Base-by-base conservation (phyloP, 2,113 vertebrate genomes). In the Pluvialis apricaria region DNA sequence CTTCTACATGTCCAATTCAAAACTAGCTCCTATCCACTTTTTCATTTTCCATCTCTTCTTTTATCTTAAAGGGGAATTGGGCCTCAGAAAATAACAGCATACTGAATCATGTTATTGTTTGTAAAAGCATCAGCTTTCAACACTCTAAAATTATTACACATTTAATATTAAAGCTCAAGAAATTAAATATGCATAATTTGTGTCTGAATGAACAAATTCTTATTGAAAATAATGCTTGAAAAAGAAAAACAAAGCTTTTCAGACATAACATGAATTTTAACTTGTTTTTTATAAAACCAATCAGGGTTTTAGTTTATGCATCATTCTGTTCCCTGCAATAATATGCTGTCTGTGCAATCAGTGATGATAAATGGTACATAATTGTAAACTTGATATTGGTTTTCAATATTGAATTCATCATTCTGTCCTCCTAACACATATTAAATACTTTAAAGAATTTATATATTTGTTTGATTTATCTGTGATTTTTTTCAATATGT, bases 351-450 rank as follows among this genome's bases (percentile, higher is more conserved):
- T 97, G 20, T 88, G 96, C 96, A 94, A 96, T 95, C 97, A 97
- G 97, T 95, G 96, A 98, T 98, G 98, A 98, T 97, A 97, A 98
- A 98, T 98, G 97, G 95, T 96, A 97, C 96, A 96, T 98, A 97
- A 98, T 98, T 98, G 98, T 97, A 97, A 98, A 98, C 97, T 95
- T 98, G 98, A 98, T 98, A 98, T 98, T 98, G 98, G 97, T 98
- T 98, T 98, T 98, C 98, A 98, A 98, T 98, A 98, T 92, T 98
- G 97, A 98, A 98, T 98, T 98, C 97, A 98, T 98, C 98, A 98
- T 98, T 97, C 98, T 98, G 98, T 98, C 98, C 98, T 98, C 97
- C 98, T 98, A 98, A 98, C 98, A 98, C 97, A 97, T 98, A 98
- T 98, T 98, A 98, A 98, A 98, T 98, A 98, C 98, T 97, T 98